Evolutionary conservation across 2,797 vertebrate genomes (phyloP).

Genomic region (Aeoliscus strigatus): DNA sequence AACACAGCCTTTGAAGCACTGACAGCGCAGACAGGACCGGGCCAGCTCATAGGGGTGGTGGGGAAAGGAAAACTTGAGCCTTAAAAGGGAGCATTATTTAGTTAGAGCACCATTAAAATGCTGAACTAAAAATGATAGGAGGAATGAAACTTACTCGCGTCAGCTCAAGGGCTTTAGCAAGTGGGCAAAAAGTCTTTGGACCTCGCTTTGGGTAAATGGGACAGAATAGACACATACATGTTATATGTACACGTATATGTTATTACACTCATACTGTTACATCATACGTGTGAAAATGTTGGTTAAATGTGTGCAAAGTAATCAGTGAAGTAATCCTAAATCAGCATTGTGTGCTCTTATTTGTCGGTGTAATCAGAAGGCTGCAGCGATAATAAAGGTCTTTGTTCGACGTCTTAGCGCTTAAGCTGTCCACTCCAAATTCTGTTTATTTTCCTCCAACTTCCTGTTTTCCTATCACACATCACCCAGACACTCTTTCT

Average conservation of each 20-base stretch:
- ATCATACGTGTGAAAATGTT: too few species aligned
- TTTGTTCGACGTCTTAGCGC: slow-evolving; percentile 42
- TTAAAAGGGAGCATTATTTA: slow-evolving; percentile 55
- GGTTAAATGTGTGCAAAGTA: too few species aligned
- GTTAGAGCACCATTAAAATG: slow-evolving; percentile 44
- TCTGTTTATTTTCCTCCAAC: slow-evolving; percentile 60
- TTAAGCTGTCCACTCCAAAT: slow-evolving; percentile 41
- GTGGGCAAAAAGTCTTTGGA: too few species aligned
- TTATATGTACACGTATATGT: too few species aligned
- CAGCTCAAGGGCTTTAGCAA: too few species aligned
- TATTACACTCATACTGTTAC: too few species aligned
- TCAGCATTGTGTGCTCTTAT: slow-evolving; percentile 38
- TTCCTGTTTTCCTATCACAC: slow-evolving; percentile 71
- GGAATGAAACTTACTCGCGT: too few species aligned
- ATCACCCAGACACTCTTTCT: slow-evolving; percentile 57
- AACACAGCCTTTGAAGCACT: slow-evolving; percentile 62
- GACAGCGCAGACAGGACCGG: slow-evolving; percentile 65
- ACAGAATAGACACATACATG: too few species aligned
- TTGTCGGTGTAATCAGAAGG: slow-evolving; percentile 52
- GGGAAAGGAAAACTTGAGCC: slow-evolving; percentile 43
- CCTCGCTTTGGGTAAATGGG: too few species aligned
- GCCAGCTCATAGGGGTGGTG: slow-evolving; percentile 47
- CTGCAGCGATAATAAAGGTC: slow-evolving; percentile 38
- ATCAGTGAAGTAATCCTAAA: slow-evolving; percentile 32
- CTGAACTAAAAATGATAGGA: too few species aligned